Percentiles rank a stretch among this genome's conserved stretches.
Conservation (phyloP, 2,888 invertebrate genomes). For the Cephus pulcher region DNA sequence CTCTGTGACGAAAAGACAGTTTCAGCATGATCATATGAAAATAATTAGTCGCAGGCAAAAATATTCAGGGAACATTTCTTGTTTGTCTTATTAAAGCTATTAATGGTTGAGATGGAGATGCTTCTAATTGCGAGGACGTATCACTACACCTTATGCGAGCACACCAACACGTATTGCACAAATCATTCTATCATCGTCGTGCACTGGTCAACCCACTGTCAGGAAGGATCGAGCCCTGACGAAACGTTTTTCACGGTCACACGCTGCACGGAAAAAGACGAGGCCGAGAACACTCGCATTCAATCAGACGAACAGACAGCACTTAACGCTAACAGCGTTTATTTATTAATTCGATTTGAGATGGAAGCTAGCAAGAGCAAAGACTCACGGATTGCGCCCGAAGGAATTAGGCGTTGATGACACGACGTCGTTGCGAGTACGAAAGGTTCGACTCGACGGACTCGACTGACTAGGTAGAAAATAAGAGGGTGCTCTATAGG, state of each 20-base stretch:
- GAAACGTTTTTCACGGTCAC: background rate
- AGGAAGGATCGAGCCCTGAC: background rate
- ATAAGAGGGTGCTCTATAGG: background rate
- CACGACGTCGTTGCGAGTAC: background rate
- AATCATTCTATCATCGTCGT: background rate
- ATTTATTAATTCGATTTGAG: background rate
- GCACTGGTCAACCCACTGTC: background rate
- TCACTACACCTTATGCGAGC: background rate
- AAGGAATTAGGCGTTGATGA: background rate
- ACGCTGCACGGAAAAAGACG: background rate
- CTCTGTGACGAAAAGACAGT: slow-evolving; percentile 36
- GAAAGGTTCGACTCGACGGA: background rate
- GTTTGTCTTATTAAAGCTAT: background rate
- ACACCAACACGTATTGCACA: background rate
- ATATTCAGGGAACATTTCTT: slow-evolving; percentile 1
- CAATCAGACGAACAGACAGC: background rate
- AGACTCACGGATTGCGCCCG: background rate
- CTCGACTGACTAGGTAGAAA: background rate
- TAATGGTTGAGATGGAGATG: background rate
- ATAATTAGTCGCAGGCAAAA: background rate
- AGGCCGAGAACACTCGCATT: background rate
- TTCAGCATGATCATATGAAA: slow-evolving; percentile 10
- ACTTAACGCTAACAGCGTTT: background rate
- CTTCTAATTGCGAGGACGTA: background rate
- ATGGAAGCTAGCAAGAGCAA: background rate